A percentile compares a stretch with the other conserved stretches of the same genome.
phyloP scores from a whole-genome alignment of 2,797 vertebrate species.

The Sebastes hubbsi region DNA sequence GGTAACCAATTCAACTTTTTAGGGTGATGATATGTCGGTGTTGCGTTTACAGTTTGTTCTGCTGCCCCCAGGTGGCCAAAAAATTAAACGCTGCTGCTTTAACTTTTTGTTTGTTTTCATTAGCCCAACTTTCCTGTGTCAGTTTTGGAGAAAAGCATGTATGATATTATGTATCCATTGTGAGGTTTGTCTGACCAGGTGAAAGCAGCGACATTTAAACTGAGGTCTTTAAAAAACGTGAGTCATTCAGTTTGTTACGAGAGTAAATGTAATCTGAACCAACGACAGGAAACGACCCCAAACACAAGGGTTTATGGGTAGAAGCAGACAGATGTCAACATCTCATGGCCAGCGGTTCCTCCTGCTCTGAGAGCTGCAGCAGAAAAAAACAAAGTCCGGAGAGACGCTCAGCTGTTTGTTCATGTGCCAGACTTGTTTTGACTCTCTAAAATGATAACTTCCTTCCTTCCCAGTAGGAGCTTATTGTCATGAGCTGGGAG shows the following conservation, averaged over 20 bases:
- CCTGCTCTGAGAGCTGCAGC: background rate
- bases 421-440: slow-evolving; percentile 27
- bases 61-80: background rate
- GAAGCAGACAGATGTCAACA: slow-evolving; percentile 54
- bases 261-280: slow-evolving; percentile 60
- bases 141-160: background rate
- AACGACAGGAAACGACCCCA: slow-evolving; percentile 60
- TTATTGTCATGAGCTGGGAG: background rate
- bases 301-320: slow-evolving; percentile 64
- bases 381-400: background rate
- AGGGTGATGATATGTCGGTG: background rate
- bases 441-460: slow-evolving; percentile 32
- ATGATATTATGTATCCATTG: background rate
- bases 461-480: slow-evolving; percentile 7
- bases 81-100: background rate
- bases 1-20: background rate
- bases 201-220: slow-evolving; percentile 17
- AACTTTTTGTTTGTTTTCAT: background rate
- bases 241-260: slow-evolving; percentile 53
- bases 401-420: background rate
- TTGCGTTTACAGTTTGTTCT: background rate
- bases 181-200: slow-evolving; percentile 12
- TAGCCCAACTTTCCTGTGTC: background rate
- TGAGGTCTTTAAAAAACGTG: slow-evolving; percentile 37
- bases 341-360: slow-evolving; percentile 9